These are phyloP conservation scores for Mayetiola destructor DNA, from an alignment of 2,888 invertebrate species.

Conservation along the genomic window DNA sequence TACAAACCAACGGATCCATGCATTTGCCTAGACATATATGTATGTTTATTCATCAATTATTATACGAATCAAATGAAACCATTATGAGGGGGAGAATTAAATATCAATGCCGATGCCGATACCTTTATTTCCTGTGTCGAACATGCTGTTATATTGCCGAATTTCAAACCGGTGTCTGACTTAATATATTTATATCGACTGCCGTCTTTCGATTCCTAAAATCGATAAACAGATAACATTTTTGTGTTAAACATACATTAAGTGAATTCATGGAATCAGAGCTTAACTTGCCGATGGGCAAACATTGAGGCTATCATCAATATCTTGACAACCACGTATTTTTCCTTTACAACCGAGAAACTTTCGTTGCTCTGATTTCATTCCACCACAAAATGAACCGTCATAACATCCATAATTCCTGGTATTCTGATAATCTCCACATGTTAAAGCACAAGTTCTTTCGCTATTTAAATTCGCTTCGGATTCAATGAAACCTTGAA, in stretches of 20 bases:
- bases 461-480: slow-evolving; percentile 47
- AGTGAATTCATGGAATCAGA: not conserved
- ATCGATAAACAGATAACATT: not conserved
- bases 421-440: slow-evolving; percentile 52
- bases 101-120: not conserved
- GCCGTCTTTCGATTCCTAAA: not conserved
- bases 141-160: not conserved
- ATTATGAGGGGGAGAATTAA: not conserved
- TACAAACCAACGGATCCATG: slow-evolving; percentile 41
- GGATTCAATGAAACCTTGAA: slow-evolving; percentile 10
- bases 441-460: slow-evolving; percentile 54
- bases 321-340: slow-evolving; percentile 51
- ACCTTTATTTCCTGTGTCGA: not conserved
- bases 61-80: not conserved
- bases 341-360: slow-evolving; percentile 49
- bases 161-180: not conserved
- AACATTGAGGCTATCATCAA: slow-evolving; percentile 65
- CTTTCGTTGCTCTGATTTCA: slow-evolving; percentile 22
- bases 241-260: not conserved
- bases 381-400: slow-evolving; percentile 41
- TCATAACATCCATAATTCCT: slow-evolving; percentile 47
- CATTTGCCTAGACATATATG: slow-evolving; percentile 22
- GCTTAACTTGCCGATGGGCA: slow-evolving; percentile 46
- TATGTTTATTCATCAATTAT: not conserved
- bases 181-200: not conserved